Base-by-base conservation (phyloP, 2,888 invertebrate species). In the Subacronicta megacephala region DNA sequence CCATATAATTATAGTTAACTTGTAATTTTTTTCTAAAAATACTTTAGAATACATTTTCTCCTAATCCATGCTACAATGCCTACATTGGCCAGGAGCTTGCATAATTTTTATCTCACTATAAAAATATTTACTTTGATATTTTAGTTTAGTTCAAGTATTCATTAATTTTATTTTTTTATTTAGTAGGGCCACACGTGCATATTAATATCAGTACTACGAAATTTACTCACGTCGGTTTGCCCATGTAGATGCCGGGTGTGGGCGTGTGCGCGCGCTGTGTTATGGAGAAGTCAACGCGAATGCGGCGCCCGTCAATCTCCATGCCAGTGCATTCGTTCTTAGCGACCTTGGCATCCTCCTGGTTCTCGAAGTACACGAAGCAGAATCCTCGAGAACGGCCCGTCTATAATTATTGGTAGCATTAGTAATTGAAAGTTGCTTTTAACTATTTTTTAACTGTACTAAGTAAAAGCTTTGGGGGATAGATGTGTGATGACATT, bases 161-260 rank as follows among this genome's bases (percentile, higher is more conserved):
- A n/a, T n/a, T n/a, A n/a, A n/a, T n/a, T n/a, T n/a, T n/a, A n/a
- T n/a, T n/a, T n/a, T n/a, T n/a, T n/a, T n/a, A n/a, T n/a, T n/a
- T n/a, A n/a, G n/a, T n/a, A n/a, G n/a, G n/a, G n/a, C n/a, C n/a
- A n/a, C n/a, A n/a, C n/a, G n/a, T n/a, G n/a, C n/a, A n/a, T n/a
- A n/a, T n/a, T n/a, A n/a, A n/a, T n/a, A n/a, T 7, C 3, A 23
- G 7, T 1, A 7, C 7, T 23, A 23, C 6, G 7, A 7, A 5
- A 35, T 7, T 18, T 70, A 94, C 96, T 95, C 87, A 96, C 96
- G 98, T 98, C 1, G 98, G 98, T 90, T 97, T 98, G 44, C 99
- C 99, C 97, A 99, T 98, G 85, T 99, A 99, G 75, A 99, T 97
- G 54, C 99, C 99, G 7, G 99, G 99, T 5, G 99, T 99, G 10